A percentile compares a stretch with the other conserved stretches of the same genome.
Evolutionary conservation across 2,797 vertebrate species (phyloP).

Genomic region (Tapera naevia): DNA sequence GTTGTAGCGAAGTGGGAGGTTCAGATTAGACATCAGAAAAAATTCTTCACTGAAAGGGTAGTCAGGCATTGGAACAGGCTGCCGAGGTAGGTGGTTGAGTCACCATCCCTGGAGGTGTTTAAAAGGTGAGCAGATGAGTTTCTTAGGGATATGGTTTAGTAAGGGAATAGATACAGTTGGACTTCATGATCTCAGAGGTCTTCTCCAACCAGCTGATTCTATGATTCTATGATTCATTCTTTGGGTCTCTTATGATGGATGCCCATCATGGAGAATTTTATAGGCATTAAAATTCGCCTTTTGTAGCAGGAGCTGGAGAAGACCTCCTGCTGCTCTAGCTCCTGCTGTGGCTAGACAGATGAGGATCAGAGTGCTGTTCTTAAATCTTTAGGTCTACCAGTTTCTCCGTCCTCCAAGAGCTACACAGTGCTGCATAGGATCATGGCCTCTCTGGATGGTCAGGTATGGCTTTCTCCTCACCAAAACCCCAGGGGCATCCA

Average conservation of each 20-base stretch:
- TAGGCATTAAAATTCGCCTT: neutral
- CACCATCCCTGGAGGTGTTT: too few relatives aligned
- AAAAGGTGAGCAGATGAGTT: too few relatives aligned
- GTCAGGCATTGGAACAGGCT: too few relatives aligned
- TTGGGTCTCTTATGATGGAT: rapidly evolving
- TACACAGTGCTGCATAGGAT: neutral
- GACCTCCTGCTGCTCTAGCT: neutral
- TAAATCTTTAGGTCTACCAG: neutral
- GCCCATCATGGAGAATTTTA: neutral
- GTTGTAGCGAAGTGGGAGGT: too few relatives aligned
- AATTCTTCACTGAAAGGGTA: too few relatives aligned
- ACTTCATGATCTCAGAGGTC: too few relatives aligned
- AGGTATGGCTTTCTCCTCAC: neutral
- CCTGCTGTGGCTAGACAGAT: neutral
- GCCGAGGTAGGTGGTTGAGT: too few relatives aligned
- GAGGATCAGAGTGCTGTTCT: neutral
- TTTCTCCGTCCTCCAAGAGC: neutral
- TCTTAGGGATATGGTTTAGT: too few relatives aligned
- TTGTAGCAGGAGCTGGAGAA: neutral
- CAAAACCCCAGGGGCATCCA: neutral
- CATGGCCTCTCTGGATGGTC: neutral
- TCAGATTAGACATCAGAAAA: too few relatives aligned
- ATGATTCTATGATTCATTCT: too few relatives aligned
- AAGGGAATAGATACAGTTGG: too few relatives aligned
- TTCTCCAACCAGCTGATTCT: too few relatives aligned